Evolutionary conservation across 1,140 invertebrate genomes (phyloP), one percentile per base, ranked within the genome.

Genomic region (Bradysia coprophila): DNA sequence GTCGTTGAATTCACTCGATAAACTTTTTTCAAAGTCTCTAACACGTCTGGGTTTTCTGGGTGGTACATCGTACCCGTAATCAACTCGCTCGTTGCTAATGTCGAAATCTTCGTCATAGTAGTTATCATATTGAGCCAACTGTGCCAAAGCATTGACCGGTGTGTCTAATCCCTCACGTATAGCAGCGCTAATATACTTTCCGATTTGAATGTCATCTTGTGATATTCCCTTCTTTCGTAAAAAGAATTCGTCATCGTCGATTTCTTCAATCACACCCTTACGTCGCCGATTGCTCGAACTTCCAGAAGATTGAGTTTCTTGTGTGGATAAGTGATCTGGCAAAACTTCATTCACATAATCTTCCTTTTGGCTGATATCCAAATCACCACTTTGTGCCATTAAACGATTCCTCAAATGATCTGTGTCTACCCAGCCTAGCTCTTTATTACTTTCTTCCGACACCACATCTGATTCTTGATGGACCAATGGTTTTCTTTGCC

Each of bases 171-270:
- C 80, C 55, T 84, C 78, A 46, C 78, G 67, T 46, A 87, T 82
- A 61, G 86, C 81, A 39, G 72, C 71, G 33, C 75, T 77, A 36
- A 86, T 67, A 46, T 81, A 81, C 52, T 75, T 70, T 33, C 77
- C 75, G 21, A 83, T 66, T 55, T 81, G 73, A 51, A 83, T 79
- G 57, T 86, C 78, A 54, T 83, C 82, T 47, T 81, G 75, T 45
- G 81, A 84, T 46, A 86, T 76, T 28, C 80, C 81, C 49, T 76
- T 75, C 51, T 78, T 75, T 41, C 81, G 66, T 36, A 87, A 62
- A 56, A 86, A 87, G 62, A 86, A 87, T 62, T 87, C 81, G 55
- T 89, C 83, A 3, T 83, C 82, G 51, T 86, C 75, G 43, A 86
- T 82, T 62, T 86, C 80, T 59, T 87, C 82, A 45, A 86, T 72